These are phyloP conservation scores for Erebia aethiops DNA, from an alignment of 2,888 invertebrate species.

Conservation along the genomic window DNA sequence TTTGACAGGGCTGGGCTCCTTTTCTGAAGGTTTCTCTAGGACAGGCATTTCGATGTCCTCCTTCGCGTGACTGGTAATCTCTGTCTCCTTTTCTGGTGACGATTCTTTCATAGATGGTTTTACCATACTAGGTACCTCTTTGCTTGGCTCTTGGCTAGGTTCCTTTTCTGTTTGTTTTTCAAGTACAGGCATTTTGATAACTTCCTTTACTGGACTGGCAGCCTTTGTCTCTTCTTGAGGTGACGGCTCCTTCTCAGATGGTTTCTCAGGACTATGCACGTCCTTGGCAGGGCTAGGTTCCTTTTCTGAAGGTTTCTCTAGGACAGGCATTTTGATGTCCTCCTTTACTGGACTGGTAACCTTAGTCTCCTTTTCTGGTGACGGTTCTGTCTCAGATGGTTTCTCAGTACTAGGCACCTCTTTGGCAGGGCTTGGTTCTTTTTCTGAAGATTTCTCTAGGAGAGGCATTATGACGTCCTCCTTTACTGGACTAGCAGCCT, in stretches of 20 bases:
- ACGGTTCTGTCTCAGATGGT: slow-evolving; percentile 23
- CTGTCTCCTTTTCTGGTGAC: too few species aligned
- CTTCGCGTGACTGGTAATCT: slow-evolving; percentile 2
- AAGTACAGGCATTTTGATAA: not conserved
- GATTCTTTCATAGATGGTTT: slow-evolving; percentile 25
- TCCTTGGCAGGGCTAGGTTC: not conserved
- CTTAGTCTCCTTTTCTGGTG: slow-evolving; percentile 6
- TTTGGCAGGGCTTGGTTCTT: slow-evolving; percentile 21
- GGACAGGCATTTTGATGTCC: not conserved
- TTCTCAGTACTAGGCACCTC: not conserved
- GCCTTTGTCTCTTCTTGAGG: not conserved
- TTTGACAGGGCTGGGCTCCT: slow-evolving; percentile 25
- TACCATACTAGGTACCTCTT: slow-evolving; percentile 4
- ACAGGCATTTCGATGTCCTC: not conserved
- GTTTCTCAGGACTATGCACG: not conserved
- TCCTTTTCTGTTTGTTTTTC: slow-evolving; percentile 1
- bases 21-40: slow-evolving; percentile 3
- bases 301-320: slow-evolving; percentile 23
- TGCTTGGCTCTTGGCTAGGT: slow-evolving; percentile 24
- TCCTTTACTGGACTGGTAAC: not conserved
- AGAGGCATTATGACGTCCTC: too few species aligned
- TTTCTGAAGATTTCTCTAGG: not conserved
- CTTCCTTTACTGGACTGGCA: not conserved
- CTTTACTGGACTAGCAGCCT: not conserved
- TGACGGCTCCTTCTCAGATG: not conserved